Conservation (phyloP, 1,140 invertebrate species). For the Riptortus pedestris region DNA sequence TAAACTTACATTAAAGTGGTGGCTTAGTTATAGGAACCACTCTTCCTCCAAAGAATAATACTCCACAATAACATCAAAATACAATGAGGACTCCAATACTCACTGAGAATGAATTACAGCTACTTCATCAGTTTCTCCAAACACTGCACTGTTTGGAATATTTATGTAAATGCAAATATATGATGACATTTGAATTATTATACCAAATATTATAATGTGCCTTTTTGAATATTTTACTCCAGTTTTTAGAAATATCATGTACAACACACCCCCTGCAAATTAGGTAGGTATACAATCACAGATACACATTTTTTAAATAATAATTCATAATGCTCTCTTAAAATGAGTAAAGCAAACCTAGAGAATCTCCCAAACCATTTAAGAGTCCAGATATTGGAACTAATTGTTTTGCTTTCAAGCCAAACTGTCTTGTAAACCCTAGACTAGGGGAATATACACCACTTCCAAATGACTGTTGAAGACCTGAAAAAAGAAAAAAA, state of each 20-base stretch:
- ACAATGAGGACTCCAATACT: background rate
- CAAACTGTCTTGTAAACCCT: conserved; percentile 69
- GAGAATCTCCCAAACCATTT: conserved; percentile 83
- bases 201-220: conserved; percentile 24
- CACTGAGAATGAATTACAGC: conserved; percentile 25
- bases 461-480: conserved; percentile 88
- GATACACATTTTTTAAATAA: background rate
- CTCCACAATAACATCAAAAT: background rate
- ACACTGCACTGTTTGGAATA: conserved; percentile 28
- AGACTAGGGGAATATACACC: conserved; percentile 85
- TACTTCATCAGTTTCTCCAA: conserved; percentile 27
- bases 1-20: background rate
- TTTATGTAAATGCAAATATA: conserved; percentile 25
- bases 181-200: conserved; percentile 23
- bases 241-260: background rate
- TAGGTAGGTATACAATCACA: background rate
- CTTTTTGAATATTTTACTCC: conserved; percentile 18
- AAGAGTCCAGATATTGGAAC: conserved; percentile 86
- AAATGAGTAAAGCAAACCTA: conserved; percentile 46
- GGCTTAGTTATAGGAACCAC: no score
- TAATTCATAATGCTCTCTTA: background rate
- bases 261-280: conserved; percentile 27
- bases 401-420: conserved; percentile 64
- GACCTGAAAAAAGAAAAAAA: conserved; percentile 46
- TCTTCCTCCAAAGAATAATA: background rate